These are phyloP conservation scores for Macrosteles quadrilineatus DNA, from an alignment of 1,140 invertebrate species.

Conservation along the genomic window DNA sequence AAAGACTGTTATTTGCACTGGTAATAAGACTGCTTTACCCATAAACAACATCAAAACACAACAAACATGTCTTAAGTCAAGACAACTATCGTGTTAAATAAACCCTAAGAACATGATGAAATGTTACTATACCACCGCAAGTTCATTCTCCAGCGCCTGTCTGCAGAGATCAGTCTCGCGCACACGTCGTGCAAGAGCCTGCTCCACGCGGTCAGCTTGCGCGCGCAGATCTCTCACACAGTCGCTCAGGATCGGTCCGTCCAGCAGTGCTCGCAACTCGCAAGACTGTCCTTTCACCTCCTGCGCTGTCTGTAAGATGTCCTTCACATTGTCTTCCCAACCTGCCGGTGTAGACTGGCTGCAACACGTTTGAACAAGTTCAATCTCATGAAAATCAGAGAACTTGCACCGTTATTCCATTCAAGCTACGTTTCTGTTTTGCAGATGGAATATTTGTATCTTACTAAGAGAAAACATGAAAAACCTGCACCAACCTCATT, in stretches of 20 bases:
- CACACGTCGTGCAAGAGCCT: slow-evolving; percentile 60
- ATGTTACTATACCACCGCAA: slow-evolving; percentile 54
- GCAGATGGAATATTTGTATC: too few species aligned
- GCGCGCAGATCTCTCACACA: slow-evolving; percentile 67
- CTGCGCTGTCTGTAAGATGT: slow-evolving; percentile 63
- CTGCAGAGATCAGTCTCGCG: slow-evolving; percentile 66
- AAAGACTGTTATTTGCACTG: too few species aligned
- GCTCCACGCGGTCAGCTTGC: slow-evolving; percentile 71
- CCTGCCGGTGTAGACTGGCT: slow-evolving; percentile 67
- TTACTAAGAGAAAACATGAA: too few species aligned
- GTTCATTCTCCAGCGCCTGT: slow-evolving; percentile 64
- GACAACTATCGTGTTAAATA: too few species aligned
- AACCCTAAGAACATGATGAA: too few species aligned
- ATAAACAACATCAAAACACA: too few species aligned
- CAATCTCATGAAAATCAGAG: neutral
- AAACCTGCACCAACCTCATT: too few species aligned
- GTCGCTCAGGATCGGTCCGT: slow-evolving; percentile 60
- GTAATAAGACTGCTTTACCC: too few species aligned
- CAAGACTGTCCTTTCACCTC: slow-evolving; percentile 62
- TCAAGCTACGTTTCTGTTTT: too few species aligned
- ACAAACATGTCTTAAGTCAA: too few species aligned
- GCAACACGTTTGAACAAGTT: slow-evolving; percentile 26
- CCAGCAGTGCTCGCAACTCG: slow-evolving; percentile 61
- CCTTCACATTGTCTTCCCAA: slow-evolving; percentile 69
- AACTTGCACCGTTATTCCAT: too few species aligned